Conservation (phyloP, 1,140 invertebrate species). For the Hermatobates lingyangjiaoensis region DNA sequence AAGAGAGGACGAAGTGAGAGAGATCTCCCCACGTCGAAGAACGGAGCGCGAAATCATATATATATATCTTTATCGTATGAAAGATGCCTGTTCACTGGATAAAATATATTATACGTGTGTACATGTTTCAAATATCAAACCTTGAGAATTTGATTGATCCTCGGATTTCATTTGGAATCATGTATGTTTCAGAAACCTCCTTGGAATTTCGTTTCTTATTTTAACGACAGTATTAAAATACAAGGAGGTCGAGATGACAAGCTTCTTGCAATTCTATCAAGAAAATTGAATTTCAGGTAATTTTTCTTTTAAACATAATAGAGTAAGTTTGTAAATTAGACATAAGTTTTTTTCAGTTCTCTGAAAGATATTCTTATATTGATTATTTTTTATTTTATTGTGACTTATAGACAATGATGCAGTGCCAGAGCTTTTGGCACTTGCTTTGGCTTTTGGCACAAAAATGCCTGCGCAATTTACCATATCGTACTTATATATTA, state of each 20-base stretch:
- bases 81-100: too few species aligned
- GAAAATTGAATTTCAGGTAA: constrained; percentile 44
- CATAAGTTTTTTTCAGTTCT: too few species aligned
- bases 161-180: too few species aligned
- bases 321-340: background rate
- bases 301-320: background rate
- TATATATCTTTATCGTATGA: too few species aligned
- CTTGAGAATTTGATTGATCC: too few species aligned
- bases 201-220: constrained; percentile 47
- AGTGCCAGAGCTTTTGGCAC: background rate
- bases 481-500: too few species aligned
- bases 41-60: too few species aligned
- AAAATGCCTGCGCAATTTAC: too few species aligned
- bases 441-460: background rate
- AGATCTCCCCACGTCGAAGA: too few species aligned
- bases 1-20: too few species aligned
- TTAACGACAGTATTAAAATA: constrained; percentile 35
- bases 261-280: constrained; percentile 33
- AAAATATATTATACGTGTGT: too few species aligned
- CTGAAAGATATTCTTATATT: background rate
- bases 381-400: background rate
- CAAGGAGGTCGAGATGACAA: constrained; percentile 45
- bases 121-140: too few species aligned
- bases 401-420: background rate
- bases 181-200: constrained; percentile 39